These are phyloP conservation scores for Trididemnum miniatum DNA, from an alignment of 23 tunicate genomes.

Conservation along the genomic window DNA sequence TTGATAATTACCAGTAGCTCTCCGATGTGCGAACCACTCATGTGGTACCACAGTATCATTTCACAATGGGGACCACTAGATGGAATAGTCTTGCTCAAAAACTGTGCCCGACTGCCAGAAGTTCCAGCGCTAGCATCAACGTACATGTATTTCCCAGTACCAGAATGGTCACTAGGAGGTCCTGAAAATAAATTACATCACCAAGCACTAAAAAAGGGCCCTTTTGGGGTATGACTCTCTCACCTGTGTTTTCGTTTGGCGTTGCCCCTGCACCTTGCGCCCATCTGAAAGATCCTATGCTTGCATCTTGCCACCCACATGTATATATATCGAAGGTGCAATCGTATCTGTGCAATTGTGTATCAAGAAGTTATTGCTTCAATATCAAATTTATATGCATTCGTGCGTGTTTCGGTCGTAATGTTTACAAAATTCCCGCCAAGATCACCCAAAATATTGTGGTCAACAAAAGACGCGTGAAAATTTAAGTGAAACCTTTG, in stretches of 20 bases:
- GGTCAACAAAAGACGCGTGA: too few species aligned
- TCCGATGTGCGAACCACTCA: conserved; percentile 91
- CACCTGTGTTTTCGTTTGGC: conserved; percentile 73
- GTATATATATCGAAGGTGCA: conserved; percentile 58
- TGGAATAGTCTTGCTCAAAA: conserved; percentile 62
- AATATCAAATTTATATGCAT: too few species aligned
- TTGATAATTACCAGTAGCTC: conserved; percentile 84
- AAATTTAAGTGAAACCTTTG: too few species aligned
- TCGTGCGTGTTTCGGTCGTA: too few species aligned
- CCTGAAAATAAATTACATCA: conserved; percentile 55
- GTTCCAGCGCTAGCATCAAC: conserved; percentile 86
- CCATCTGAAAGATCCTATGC: conserved; percentile 82
- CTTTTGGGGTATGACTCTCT: background rate
- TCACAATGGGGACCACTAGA: conserved; percentile 80
- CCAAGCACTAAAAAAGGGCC: background rate
- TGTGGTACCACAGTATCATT: conserved; percentile 73
- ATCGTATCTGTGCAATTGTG: conserved; percentile 65
- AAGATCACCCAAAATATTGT: too few species aligned
- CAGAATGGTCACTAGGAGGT: conserved; percentile 72
- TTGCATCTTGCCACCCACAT: conserved; percentile 76
- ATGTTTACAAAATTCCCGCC: too few species aligned
- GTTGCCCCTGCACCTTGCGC: conserved; percentile 54
- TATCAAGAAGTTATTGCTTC: too few species aligned
- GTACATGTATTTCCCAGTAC: conserved; percentile 84
- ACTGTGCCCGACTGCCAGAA: conserved; percentile 64